These are phyloP conservation scores for Cyanistes caeruleus DNA, from an alignment of 2,113 vertebrate species.

Conservation along the genomic window DNA sequence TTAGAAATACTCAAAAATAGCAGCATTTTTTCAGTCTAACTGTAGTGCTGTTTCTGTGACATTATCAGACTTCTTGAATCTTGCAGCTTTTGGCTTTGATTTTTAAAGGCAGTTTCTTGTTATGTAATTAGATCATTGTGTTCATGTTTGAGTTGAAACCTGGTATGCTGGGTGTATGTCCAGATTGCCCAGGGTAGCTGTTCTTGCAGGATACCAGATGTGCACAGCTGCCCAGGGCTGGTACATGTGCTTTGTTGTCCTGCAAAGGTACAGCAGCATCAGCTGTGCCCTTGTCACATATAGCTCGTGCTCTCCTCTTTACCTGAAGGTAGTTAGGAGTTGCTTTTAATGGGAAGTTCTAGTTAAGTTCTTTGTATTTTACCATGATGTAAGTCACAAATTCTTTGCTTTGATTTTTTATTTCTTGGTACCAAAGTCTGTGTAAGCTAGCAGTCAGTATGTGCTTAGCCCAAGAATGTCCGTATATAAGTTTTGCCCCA, in stretches of 20 bases:
- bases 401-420: not conserved
- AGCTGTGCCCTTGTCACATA: not conserved
- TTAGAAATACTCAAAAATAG: not conserved
- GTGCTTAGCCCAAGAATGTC: not conserved
- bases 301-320: not conserved
- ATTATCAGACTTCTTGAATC: not conserved
- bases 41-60: not conserved
- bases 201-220: not conserved
- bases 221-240: not conserved
- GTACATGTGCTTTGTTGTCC: not conserved
- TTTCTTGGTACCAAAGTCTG: not conserved
- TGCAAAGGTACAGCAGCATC: not conserved
- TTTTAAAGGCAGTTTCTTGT: not conserved
- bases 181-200: not conserved
- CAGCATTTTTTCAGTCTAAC: not conserved
- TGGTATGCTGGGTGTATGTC: not conserved
- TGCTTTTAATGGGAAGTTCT: not conserved
- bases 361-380: not conserved
- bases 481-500: not conserved
- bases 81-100: not conserved
- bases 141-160: not conserved
- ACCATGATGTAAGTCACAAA: not conserved
- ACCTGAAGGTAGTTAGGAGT: not conserved
- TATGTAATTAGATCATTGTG: not conserved
- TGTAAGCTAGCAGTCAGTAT: not conserved